Percentiles rank a stretch among this genome's conserved stretches.
Conservation (phyloP, 2,888 invertebrate species). For the Cryptophagus acutangulus region DNA sequence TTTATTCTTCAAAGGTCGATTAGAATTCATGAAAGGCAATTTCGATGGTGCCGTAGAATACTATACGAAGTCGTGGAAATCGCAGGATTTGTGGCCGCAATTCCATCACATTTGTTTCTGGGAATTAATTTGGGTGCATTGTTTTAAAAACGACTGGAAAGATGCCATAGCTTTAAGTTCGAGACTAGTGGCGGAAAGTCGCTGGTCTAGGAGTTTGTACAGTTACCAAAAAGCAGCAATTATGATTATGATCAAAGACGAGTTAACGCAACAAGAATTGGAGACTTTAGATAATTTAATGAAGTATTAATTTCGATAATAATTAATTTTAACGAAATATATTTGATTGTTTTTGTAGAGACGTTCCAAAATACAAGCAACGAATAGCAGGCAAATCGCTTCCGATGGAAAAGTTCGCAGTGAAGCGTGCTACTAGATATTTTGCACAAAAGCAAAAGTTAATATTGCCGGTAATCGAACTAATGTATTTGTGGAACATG, state of each 20-base stretch:
- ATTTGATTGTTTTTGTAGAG: slow-evolving; percentile 49
- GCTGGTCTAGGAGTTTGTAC: slow-evolving; percentile 91
- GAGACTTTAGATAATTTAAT: slow-evolving; percentile 60
- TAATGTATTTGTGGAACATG: slow-evolving; percentile 90
- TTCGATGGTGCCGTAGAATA: slow-evolving; percentile 65
- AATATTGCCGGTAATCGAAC: slow-evolving; percentile 77
- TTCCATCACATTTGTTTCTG: slow-evolving; percentile 91
- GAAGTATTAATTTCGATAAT: slow-evolving; percentile 49
- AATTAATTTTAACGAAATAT: slow-evolving; percentile 6
- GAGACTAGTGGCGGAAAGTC: slow-evolving; percentile 68
- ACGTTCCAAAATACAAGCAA: slow-evolving; percentile 78
- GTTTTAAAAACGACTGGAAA: slow-evolving; percentile 66
- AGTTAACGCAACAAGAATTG: slow-evolving; percentile 50
- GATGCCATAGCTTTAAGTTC: slow-evolving; percentile 69
- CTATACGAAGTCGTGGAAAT: slow-evolving; percentile 76
- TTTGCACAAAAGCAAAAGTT: slow-evolving; percentile 68
- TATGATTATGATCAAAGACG: slow-evolving; percentile 65
- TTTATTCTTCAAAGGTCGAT: slow-evolving; percentile 82
- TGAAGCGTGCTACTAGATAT: slow-evolving; percentile 79
- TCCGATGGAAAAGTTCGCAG: slow-evolving; percentile 94
- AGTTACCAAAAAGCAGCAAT: slow-evolving; percentile 84
- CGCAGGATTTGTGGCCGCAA: slow-evolving; percentile 81
- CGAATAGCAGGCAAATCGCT: slow-evolving; percentile 93
- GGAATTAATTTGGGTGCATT: slow-evolving; percentile 89
- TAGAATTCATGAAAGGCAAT: slow-evolving; percentile 76